Evolutionary conservation across 2,113 vertebrate genomes (phyloP).

Genomic region (Acrocephalus kingi): DNA sequence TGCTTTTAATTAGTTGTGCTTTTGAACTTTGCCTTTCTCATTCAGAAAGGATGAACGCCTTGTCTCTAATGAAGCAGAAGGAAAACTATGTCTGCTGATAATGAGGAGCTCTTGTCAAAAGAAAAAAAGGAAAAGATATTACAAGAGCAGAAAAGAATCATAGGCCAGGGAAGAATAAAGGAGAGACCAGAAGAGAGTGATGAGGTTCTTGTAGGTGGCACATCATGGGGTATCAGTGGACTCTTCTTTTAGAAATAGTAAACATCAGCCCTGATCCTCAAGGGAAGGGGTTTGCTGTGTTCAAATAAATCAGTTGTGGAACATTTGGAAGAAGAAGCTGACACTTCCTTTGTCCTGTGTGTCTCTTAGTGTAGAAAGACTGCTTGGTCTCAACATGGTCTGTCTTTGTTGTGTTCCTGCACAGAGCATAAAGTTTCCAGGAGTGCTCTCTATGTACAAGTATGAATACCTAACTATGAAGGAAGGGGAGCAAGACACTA

Average conservation of each 20-base stretch:
- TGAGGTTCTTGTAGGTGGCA: neutral
- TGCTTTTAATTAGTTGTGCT: slow-evolving; percentile 2
- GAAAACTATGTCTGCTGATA: neutral
- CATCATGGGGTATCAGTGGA: neutral
- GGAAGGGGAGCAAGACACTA: neutral
- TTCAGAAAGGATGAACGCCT: neutral
- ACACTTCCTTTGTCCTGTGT: neutral
- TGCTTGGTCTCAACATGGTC: accelerated
- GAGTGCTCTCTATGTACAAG: neutral
- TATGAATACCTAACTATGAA: neutral
- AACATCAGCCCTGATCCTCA: neutral
- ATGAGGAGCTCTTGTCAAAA: neutral
- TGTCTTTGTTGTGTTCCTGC: neutral
- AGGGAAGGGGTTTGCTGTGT: neutral
- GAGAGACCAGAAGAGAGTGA: neutral
- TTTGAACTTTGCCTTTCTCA: slow-evolving; percentile 26
- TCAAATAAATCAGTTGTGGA: neutral
- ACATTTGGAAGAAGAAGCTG: neutral
- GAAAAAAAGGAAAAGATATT: neutral
- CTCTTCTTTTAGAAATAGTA: neutral
- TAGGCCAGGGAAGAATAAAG: neutral
- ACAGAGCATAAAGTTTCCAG: neutral
- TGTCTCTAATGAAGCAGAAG: slow-evolving; percentile 1
- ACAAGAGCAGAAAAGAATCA: neutral
- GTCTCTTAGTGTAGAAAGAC: neutral